These are phyloP conservation scores for Apodemia zela DNA, from an alignment of 2,888 invertebrate genomes.

Conservation along the genomic window DNA sequence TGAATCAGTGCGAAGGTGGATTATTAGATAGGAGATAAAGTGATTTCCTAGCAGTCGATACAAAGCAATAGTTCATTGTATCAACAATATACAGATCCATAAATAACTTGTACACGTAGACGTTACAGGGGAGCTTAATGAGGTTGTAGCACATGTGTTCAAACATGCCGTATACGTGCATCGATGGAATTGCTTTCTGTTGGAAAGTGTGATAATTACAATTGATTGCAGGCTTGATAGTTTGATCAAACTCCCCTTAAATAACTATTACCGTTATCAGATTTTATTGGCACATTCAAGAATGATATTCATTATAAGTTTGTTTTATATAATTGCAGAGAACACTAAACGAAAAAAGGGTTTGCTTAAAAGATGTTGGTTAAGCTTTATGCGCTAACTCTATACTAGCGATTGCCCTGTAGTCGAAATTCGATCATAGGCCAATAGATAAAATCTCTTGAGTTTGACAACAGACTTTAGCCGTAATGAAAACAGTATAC, in stretches of 20 bases:
- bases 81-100: conserved; percentile 32
- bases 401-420: too few relatives aligned
- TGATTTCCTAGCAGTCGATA: background rate
- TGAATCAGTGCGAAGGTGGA: background rate
- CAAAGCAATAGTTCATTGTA: conserved; percentile 13
- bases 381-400: too few relatives aligned
- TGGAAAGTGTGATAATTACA: conserved; percentile 22
- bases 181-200: conserved; percentile 25
- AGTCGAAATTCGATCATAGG: too few relatives aligned
- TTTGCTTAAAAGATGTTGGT: too few relatives aligned
- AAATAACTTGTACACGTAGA: conserved; percentile 36
- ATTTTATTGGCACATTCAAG: background rate
- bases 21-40: background rate
- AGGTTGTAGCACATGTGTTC: conserved; percentile 37
- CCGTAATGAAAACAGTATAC: too few relatives aligned
- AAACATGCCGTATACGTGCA: conserved; percentile 31
- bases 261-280: background rate
- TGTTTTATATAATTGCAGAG: too few relatives aligned
- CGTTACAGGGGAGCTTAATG: conserved; percentile 31
- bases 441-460: too few relatives aligned
- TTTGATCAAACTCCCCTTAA: conserved; percentile 16
- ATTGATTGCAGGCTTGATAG: conserved; percentile 15
- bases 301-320: background rate
- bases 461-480: too few relatives aligned
- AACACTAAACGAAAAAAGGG: too few relatives aligned